These are phyloP conservation scores for Agrilus cyanescens DNA, from an alignment of 2,888 invertebrate species.

Conservation along the genomic window DNA sequence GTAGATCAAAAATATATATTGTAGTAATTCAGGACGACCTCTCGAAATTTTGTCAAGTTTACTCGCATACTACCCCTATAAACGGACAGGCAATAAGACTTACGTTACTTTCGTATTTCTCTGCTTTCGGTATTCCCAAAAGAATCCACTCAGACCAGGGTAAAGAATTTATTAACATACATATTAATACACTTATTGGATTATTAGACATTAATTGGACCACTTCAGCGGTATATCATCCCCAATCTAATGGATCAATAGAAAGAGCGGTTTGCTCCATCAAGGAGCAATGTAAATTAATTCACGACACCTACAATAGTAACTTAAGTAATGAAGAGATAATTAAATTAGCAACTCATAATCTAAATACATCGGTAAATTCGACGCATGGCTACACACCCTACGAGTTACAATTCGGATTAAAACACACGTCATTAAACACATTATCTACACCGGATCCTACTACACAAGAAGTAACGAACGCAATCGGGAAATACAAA, in stretches of 20 bases:
- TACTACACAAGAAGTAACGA: slow-evolving; percentile 11
- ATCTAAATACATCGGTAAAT: slow-evolving; percentile 17
- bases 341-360: too few relatives aligned
- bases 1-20: slow-evolving; percentile 18
- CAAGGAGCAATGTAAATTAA: too few relatives aligned
- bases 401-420: slow-evolving; percentile 21
- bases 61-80: slow-evolving; percentile 21
- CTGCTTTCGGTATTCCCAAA: slow-evolving; percentile 7
- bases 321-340: too few relatives aligned
- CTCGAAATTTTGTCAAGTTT: slow-evolving; percentile 22
- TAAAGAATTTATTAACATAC: slow-evolving; percentile 12
- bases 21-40: slow-evolving; percentile 23
- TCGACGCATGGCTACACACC: slow-evolving; percentile 19
- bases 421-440: too few relatives aligned
- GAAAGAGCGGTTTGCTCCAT: too few relatives aligned
- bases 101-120: slow-evolving; percentile 2
- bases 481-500: too few relatives aligned
- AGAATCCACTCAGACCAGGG: slow-evolving; percentile 11
- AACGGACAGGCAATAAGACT: slow-evolving; percentile 6
- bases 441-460: too few relatives aligned
- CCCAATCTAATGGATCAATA: slow-evolving; percentile 13
- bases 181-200: slow-evolving; percentile 1
- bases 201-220: slow-evolving; percentile 20
- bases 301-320: too few relatives aligned
- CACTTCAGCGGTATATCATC: slow-evolving; percentile 19